Evolutionary conservation across 2,797 vertebrate species (phyloP).

Genomic region (Pterois miles): DNA sequence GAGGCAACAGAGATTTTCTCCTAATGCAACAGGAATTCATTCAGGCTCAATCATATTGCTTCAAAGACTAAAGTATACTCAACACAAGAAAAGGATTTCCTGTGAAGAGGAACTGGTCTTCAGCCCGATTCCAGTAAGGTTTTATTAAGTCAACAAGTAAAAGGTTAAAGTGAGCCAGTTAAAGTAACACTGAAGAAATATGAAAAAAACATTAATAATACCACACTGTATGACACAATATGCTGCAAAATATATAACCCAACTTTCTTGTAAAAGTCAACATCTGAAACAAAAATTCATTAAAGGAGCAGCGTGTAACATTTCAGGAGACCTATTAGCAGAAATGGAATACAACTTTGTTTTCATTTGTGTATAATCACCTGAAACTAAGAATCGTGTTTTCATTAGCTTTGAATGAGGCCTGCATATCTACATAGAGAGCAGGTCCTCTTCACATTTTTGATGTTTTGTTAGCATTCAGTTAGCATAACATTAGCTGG

Average conservation of each 20-base stretch:
- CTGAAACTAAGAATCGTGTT: too few species aligned
- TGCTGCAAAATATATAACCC: not conserved
- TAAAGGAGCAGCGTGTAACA: too few species aligned
- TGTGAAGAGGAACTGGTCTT: not conserved
- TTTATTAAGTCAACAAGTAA: slow-evolving; percentile 11
- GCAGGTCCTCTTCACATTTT: too few species aligned
- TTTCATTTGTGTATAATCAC: too few species aligned
- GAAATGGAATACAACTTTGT: too few species aligned
- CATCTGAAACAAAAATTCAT: not conserved
- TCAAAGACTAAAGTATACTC: not conserved
- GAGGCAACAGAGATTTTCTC: slow-evolving; percentile 6
- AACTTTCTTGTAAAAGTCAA: not conserved
- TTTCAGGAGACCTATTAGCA: too few species aligned
- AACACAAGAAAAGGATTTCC: not conserved
- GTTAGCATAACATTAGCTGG: too few species aligned
- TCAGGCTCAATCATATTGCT: not conserved
- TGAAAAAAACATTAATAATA: not conserved
- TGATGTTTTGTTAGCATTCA: too few species aligned
- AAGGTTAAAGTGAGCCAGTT: not conserved
- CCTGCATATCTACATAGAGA: too few species aligned
- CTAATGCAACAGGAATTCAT: slow-evolving; percentile 8
- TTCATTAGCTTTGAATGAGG: too few species aligned
- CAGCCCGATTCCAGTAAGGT: not conserved
- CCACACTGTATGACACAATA: not conserved
- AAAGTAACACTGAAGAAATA: not conserved